Evolutionary conservation across 2,797 vertebrate species (phyloP).

Genomic region (Enteromius thamalakanensis): DNA sequence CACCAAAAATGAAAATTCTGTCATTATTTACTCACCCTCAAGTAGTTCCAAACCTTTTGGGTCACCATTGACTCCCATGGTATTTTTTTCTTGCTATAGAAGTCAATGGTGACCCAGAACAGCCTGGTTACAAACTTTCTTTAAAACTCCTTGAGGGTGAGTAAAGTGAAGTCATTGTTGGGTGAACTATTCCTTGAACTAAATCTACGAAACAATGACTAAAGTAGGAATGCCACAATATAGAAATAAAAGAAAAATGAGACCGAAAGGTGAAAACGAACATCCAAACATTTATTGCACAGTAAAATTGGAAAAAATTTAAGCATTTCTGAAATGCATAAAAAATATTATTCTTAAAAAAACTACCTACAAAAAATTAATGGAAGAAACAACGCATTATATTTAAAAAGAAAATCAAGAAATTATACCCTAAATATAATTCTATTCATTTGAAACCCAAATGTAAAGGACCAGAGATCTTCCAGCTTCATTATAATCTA

Average conservation of each 20-base stretch:
- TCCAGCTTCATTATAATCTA: background rate
- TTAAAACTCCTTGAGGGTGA: too few relatives aligned
- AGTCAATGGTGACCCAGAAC: too few relatives aligned
- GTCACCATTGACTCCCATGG: too few relatives aligned
- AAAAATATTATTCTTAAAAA: background rate
- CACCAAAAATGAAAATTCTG: too few relatives aligned
- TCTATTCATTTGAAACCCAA: background rate
- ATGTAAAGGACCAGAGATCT: conserved; percentile 2
- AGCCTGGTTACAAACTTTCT: too few relatives aligned
- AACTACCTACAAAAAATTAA: background rate
- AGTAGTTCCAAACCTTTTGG: too few relatives aligned
- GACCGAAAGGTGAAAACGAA: background rate
- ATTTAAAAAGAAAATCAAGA: background rate
- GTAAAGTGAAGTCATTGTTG: too few relatives aligned
- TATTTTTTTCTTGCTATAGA: too few relatives aligned
- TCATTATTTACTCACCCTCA: too few relatives aligned
- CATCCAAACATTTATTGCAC: conserved; percentile 1
- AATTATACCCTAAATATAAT: background rate
- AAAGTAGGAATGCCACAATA: background rate
- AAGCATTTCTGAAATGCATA: background rate
- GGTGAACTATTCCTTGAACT: too few relatives aligned
- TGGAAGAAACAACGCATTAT: background rate
- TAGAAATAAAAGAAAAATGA: background rate
- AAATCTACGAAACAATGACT: background rate
- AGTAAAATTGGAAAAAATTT: background rate